These are phyloP conservation scores for Clamator glandarius DNA, from an alignment of 2,797 vertebrate species.

Conservation along the genomic window DNA sequence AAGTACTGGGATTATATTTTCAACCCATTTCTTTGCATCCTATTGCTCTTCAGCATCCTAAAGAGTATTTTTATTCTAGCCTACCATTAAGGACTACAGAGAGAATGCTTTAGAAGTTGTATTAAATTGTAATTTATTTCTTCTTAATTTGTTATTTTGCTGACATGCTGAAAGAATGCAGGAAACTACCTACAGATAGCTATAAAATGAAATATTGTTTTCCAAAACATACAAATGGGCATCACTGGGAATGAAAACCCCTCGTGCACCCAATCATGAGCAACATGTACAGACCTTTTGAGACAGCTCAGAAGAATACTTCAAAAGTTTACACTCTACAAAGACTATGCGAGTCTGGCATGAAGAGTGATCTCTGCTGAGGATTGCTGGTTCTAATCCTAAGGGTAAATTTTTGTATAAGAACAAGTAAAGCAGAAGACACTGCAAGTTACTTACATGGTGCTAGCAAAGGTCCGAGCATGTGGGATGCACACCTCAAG, in stretches of 20 bases:
- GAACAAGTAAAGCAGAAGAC: constrained; percentile 19
- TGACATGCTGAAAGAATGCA: neutral
- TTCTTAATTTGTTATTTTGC: neutral
- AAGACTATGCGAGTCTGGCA: neutral
- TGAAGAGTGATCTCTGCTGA: neutral
- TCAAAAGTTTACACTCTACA: neutral
- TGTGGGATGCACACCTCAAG: neutral
- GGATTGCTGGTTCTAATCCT: neutral
- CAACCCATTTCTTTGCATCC: neutral
- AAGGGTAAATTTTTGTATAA: neutral
- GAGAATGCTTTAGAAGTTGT: neutral
- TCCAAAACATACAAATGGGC: neutral
- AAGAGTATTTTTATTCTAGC: neutral
- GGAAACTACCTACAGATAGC: neutral
- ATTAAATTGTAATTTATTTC: neutral
- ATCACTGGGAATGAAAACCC: neutral
- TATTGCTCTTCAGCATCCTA: neutral
- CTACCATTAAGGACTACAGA: neutral
- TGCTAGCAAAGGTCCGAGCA: neutral
- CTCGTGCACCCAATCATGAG: neutral
- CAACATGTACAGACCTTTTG: neutral
- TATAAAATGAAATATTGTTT: neutral
- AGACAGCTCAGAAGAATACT: neutral
- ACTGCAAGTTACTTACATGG: neutral
- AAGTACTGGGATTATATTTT: neutral